A percentile compares a stretch with the other conserved stretches of the same genome.
Evolutionary conservation across 2,113 vertebrate genomes (phyloP).

Genomic region (Myrmecophaga tridactyla): DNA sequence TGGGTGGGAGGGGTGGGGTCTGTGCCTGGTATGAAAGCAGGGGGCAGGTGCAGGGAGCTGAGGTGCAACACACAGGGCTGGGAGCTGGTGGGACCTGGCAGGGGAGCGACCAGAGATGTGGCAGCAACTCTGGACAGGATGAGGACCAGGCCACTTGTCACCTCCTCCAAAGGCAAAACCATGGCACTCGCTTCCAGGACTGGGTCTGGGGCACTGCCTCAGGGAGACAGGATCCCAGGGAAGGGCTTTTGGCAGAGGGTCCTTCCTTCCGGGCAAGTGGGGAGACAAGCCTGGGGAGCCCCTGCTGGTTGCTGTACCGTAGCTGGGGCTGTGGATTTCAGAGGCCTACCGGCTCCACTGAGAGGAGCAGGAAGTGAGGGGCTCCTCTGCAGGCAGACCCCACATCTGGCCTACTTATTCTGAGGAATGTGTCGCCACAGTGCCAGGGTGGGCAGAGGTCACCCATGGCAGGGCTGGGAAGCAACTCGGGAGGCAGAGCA

Average conservation of each 20-base stretch:
- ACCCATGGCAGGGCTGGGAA: background rate
- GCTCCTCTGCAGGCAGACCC: background rate
- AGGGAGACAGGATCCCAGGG: background rate
- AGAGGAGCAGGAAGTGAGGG: background rate
- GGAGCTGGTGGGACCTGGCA: background rate
- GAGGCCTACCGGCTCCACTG: accelerated
- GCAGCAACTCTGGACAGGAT: background rate
- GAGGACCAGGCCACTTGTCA: background rate
- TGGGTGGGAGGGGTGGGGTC: too few relatives aligned
- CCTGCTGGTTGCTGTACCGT: accelerated
- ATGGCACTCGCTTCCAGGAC: accelerated
- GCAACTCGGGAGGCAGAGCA: accelerated
- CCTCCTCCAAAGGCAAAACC: background rate
- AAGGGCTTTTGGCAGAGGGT: background rate
- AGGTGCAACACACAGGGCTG: background rate
- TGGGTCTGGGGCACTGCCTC: accelerated
- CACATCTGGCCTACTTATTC: accelerated
- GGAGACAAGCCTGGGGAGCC: background rate
- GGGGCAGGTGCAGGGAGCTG: background rate
- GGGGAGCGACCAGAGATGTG: background rate
- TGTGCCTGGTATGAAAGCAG: too few relatives aligned
- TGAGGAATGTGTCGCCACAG: too few relatives aligned
- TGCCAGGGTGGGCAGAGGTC: background rate
- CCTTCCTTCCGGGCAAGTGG: background rate
- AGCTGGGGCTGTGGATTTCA: background rate